These are phyloP conservation scores for Pogonomyrmex californicus DNA, from an alignment of 1,140 invertebrate species.

Conservation along the genomic window DNA sequence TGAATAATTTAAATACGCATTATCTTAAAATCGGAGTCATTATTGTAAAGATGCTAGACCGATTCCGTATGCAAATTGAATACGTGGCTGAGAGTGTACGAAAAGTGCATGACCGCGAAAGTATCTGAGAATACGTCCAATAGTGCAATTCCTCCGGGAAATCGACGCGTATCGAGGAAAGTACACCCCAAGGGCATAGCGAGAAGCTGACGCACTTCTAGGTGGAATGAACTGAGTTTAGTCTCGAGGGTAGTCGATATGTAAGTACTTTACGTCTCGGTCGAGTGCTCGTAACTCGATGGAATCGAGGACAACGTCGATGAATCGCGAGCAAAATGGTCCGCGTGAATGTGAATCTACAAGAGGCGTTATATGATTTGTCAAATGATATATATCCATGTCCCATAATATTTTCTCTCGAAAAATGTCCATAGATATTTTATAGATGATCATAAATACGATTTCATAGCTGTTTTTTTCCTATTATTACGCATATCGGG, in stretches of 20 bases:
- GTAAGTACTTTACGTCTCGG: constrained; percentile 56
- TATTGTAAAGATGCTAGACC: constrained; percentile 18
- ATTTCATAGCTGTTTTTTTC: neutral
- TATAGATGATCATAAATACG: neutral
- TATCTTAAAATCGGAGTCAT: constrained; percentile 13
- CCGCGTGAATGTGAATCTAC: constrained; percentile 18
- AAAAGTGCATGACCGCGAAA: constrained; percentile 70
- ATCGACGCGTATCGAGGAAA: constrained; percentile 71
- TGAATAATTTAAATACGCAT: neutral
- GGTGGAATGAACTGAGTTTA: constrained; percentile 48
- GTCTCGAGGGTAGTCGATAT: constrained; percentile 62
- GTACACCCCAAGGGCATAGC: constrained; percentile 63
- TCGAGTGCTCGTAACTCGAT: constrained; percentile 60
- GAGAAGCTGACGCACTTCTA: constrained; percentile 60
- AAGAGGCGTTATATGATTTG: constrained; percentile 20
- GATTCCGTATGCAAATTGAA: constrained; percentile 70
- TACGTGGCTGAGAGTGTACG: constrained; percentile 42
- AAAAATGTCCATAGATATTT: neutral
- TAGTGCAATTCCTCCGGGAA: constrained; percentile 62
- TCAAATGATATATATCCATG: neutral
- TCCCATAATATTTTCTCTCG: neutral
- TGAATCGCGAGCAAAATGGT: constrained; percentile 39
- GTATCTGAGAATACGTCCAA: constrained; percentile 56
- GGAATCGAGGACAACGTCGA: constrained; percentile 52
- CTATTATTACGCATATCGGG: neutral